Percentiles rank a stretch among this genome's conserved stretches.
These are phyloP conservation scores for Apogon hyalosoma DNA, from an alignment of 2,797 vertebrate species.

Conservation along the genomic window DNA sequence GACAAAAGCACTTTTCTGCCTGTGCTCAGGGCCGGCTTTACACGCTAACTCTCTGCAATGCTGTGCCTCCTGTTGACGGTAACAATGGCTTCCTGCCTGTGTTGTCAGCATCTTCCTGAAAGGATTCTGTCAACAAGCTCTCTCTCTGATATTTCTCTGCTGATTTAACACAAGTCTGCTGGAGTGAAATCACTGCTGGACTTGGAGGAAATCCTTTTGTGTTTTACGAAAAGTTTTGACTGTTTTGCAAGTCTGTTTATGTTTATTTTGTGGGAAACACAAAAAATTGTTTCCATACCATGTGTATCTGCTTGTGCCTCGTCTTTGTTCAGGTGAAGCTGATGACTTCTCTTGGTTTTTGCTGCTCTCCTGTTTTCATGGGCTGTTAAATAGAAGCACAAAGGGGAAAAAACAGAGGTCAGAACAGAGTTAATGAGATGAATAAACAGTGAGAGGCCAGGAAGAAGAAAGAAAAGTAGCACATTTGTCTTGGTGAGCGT, in stretches of 20 bases:
- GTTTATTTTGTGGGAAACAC: constrained; percentile 29
- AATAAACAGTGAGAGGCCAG: constrained; percentile 49
- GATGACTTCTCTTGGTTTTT: constrained; percentile 65
- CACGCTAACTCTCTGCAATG: constrained; percentile 24
- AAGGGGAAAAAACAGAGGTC: constrained; percentile 56
- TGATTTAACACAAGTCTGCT: constrained; percentile 54
- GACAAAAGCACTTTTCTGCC: constrained; percentile 72
- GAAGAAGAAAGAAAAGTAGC: constrained; percentile 41
- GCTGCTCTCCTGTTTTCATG: constrained; percentile 80
- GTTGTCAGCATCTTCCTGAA: constrained; percentile 70
- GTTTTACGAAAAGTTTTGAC: constrained; percentile 17
- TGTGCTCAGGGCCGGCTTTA: constrained; percentile 45
- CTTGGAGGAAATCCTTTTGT: constrained; percentile 40
- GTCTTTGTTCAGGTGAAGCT: constrained; percentile 78
- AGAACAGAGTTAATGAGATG: constrained; percentile 55
- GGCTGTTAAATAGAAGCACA: constrained; percentile 77
- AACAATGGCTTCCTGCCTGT: constrained; percentile 71
- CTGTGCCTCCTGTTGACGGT: constrained; percentile 60
- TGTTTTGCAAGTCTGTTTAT: not conserved
- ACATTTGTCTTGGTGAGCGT: constrained; percentile 55
- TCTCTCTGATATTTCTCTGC: constrained; percentile 51
- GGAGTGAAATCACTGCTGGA: constrained; percentile 41
- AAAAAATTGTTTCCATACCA: constrained; percentile 65
- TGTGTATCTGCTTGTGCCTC: constrained; percentile 70
- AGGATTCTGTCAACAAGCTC: constrained; percentile 70